These are phyloP conservation scores for Lepidothrix coronata DNA, from an alignment of 2,113 vertebrate genomes.

Conservation along the genomic window DNA sequence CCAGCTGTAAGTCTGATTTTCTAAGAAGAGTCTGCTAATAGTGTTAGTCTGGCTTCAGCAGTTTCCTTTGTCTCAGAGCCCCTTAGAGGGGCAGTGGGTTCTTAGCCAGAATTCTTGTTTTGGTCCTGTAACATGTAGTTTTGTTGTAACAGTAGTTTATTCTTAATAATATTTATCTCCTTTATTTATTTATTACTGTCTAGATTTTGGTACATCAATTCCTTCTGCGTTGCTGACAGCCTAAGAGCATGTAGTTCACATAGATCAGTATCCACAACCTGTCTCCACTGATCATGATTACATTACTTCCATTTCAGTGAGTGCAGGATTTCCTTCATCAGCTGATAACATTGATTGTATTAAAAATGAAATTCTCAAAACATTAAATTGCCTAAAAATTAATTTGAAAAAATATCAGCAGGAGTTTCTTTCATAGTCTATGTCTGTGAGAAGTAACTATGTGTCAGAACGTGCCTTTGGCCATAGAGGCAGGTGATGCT, in stretches of 20 bases:
- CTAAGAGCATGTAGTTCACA: background rate
- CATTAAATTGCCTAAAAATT: background rate
- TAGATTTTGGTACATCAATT: background rate
- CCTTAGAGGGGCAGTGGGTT: background rate
- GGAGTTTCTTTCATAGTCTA: background rate
- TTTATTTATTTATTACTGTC: background rate
- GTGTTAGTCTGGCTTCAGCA: background rate
- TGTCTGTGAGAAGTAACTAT: background rate
- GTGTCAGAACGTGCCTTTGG: background rate
- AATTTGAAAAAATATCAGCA: background rate
- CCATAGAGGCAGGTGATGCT: background rate
- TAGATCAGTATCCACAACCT: background rate
- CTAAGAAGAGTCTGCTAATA: background rate
- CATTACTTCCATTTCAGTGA: background rate
- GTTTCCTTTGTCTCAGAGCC: background rate
- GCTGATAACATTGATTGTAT: background rate
- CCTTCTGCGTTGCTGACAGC: background rate
- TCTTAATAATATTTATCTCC: background rate
- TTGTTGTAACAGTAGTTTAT: background rate
- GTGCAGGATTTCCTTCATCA: background rate
- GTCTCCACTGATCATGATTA: background rate
- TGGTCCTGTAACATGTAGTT: background rate
- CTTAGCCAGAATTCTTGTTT: constrained; percentile 2
- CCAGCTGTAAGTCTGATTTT: background rate
- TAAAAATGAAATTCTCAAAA: background rate